These are phyloP conservation scores for Passer domesticus DNA, from an alignment of 2,113 vertebrate species.

Conservation along the genomic window DNA sequence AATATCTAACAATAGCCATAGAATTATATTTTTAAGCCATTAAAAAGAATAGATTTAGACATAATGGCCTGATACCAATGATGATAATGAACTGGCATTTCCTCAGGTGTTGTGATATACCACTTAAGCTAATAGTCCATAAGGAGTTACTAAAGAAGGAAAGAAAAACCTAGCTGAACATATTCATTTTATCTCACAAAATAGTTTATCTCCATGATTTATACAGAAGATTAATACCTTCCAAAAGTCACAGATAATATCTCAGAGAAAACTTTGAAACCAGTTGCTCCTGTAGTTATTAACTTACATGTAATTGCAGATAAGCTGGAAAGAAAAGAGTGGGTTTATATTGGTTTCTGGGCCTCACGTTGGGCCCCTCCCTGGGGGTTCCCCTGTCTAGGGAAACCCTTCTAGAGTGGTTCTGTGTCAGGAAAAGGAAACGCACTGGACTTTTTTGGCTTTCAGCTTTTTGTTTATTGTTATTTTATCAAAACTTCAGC, in stretches of 20 bases:
- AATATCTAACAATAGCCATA: background rate
- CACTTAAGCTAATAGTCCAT: background rate
- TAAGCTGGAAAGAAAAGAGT: background rate
- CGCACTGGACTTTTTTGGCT: no score
- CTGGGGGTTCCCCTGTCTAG: no score
- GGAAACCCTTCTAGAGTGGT: no score
- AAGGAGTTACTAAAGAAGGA: background rate
- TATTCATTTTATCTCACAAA: background rate
- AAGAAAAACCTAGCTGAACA: background rate
- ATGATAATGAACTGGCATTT: background rate
- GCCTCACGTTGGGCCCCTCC: no score
- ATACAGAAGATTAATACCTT: background rate
- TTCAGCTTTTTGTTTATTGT: no score
- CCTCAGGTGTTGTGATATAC: background rate
- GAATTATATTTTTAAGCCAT: conserved; percentile 18
- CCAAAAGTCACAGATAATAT: background rate
- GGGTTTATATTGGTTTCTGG: background rate
- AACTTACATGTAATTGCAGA: background rate
- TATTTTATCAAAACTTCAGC: no score
- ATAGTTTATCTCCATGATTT: background rate
- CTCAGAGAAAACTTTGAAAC: background rate
- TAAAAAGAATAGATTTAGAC: background rate
- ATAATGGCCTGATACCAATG: background rate
- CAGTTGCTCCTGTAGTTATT: background rate
- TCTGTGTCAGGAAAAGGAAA: no score